Percentiles rank a stretch among this genome's conserved stretches.
Conservation (phyloP, 2,797 vertebrate species). For the Aphelocoma californica region DNA sequence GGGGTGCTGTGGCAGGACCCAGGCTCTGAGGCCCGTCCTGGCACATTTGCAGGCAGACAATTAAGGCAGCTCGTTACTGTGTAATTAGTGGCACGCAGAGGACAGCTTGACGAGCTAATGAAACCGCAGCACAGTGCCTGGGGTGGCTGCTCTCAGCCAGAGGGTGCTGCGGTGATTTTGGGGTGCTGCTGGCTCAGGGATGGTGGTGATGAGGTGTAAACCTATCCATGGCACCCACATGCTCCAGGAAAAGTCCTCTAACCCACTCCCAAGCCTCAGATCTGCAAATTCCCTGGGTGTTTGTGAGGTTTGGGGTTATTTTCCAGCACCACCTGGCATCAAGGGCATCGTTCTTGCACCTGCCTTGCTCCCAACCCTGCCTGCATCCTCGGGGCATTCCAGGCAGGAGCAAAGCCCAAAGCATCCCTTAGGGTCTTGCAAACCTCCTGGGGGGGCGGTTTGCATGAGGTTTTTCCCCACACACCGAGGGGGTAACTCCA, state of each 20-base stretch:
- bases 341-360: no score
- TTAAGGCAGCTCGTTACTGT: not conserved
- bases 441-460: not conserved
- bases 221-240: not conserved
- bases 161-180: not conserved
- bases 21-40: not conserved
- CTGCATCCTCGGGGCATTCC: not conserved
- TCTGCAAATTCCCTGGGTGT: not conserved
- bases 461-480: not conserved
- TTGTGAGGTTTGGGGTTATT: not conserved
- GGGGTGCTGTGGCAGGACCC: not conserved
- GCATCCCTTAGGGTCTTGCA: not conserved
- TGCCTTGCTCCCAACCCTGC: not conserved
- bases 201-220: not conserved
- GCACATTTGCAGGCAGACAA: not conserved
- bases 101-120: not conserved
- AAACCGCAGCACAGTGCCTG: not conserved
- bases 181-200: not conserved
- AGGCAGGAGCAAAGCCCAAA: not conserved
- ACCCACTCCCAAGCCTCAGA: not conserved
- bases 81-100: not conserved
- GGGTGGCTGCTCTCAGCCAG: not conserved
- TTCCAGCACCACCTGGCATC: not conserved
- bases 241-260: rapidly evolving
- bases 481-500: rapidly evolving